Percentiles rank a stretch among this genome's conserved stretches.
Evolutionary conservation across 2,113 vertebrate species (phyloP).

Genomic region (Uria lomvia): DNA sequence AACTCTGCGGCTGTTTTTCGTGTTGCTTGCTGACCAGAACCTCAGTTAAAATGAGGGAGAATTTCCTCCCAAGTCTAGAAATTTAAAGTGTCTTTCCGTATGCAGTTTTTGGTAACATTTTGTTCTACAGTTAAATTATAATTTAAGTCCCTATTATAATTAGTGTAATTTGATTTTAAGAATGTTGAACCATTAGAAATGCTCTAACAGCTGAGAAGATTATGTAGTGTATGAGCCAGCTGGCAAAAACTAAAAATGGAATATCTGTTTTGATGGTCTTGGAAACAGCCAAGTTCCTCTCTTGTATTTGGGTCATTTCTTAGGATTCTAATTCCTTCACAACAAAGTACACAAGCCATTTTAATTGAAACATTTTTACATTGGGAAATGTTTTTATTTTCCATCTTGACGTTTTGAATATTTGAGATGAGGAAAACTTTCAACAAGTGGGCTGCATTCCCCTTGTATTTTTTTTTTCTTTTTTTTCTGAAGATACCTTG

Average conservation of each 20-base stretch:
- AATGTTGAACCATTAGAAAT: slow-evolving; percentile 11
- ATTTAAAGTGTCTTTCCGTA: background rate
- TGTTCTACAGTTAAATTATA: background rate
- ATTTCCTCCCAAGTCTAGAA: background rate
- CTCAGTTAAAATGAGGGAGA: background rate
- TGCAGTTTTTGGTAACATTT: background rate
- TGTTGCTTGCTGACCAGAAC: background rate
- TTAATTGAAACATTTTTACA: background rate
- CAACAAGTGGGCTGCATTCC: background rate
- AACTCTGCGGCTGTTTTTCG: background rate
- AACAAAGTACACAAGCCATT: background rate
- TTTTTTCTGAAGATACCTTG: background rate
- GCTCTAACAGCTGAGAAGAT: slow-evolving; percentile 9
- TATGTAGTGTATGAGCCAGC: background rate
- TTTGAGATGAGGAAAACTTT: background rate
- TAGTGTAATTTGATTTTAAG: background rate
- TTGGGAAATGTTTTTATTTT: background rate
- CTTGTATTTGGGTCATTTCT: background rate
- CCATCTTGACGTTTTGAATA: background rate
- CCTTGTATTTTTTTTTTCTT: background rate
- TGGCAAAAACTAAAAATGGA: background rate
- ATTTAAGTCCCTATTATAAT: background rate
- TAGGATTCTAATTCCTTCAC: background rate
- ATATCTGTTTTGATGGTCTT: background rate
- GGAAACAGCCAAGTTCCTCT: background rate